Conservation (phyloP, 2,888 invertebrate genomes). For the Drosophila maculinotata region DNA sequence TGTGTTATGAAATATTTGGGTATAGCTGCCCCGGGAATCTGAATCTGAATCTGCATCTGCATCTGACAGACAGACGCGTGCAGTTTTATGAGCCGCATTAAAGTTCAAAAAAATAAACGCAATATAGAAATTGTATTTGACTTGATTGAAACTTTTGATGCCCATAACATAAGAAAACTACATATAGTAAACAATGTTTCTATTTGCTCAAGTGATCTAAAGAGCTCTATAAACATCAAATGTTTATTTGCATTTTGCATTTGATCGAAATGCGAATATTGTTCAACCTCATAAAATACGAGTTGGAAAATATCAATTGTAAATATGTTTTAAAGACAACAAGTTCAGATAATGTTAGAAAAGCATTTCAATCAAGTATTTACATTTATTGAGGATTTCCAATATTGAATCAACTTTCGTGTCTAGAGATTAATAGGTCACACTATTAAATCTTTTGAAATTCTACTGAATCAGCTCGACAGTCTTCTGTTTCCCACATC, state of each 20-base stretch:
- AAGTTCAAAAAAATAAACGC: slow-evolving; percentile 9
- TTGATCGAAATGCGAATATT: background rate
- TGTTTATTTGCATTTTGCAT: background rate
- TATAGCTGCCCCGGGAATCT: slow-evolving; percentile 40
- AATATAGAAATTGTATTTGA: background rate
- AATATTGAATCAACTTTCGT: no score
- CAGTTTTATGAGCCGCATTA: slow-evolving; percentile 19
- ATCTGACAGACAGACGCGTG: slow-evolving; percentile 29
- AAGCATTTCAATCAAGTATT: no score
- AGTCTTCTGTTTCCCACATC: no score
- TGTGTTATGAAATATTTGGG: slow-evolving; percentile 66
- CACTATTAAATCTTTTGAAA: no score
- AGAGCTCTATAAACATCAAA: background rate
- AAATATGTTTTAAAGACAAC: no score
- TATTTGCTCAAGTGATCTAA: background rate
- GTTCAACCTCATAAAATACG: background rate
- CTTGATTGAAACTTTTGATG: background rate
- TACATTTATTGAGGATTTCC: no score
- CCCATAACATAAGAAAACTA: slow-evolving; percentile 1
- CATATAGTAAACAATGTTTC: background rate
- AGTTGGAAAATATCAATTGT: no score
- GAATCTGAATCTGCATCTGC: no score
- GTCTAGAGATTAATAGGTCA: no score
- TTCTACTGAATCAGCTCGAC: no score
- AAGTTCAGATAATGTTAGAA: no score